A percentile compares a stretch with the other conserved stretches of the same genome.
phyloP scores from a whole-genome alignment of 2,888 invertebrate species.

The Tupiocoris notatus region DNA sequence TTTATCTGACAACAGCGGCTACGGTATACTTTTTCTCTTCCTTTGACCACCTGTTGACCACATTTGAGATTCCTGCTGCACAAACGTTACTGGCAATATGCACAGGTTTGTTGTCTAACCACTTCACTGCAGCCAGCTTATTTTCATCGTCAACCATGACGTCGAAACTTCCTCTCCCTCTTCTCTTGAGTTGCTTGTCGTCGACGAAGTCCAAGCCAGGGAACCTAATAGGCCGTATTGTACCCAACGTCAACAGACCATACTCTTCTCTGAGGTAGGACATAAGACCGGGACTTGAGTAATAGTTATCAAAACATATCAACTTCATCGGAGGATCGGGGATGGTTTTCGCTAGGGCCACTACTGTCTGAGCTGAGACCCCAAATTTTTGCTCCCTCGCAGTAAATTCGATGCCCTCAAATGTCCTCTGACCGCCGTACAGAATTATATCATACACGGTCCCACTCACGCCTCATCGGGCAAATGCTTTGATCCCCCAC shows the following conservation, averaged over 20 bases:
- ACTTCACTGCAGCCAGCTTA: conserved; percentile 1
- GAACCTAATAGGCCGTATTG: conserved; percentile 34
- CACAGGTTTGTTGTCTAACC: conserved; percentile 1
- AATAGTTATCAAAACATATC: conserved; percentile 10
- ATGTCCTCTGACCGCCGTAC: not conserved
- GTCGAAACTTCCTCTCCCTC: conserved; percentile 3
- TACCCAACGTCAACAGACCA: not conserved
- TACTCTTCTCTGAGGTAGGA: conserved; percentile 1
- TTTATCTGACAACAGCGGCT: no score
- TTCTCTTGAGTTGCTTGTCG: conserved; percentile 10
- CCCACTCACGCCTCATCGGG: not conserved
- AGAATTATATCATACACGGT: not conserved
- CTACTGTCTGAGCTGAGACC: not conserved
- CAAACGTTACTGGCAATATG: no score
- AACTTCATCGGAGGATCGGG: conserved; percentile 3
- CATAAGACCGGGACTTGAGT: not conserved
- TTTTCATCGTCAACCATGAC: conserved; percentile 1
- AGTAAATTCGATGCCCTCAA: not conserved
- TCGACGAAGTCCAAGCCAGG: conserved; percentile 27
- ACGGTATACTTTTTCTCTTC: no score
- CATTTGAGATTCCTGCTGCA: no score
- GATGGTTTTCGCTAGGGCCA: conserved; percentile 6
- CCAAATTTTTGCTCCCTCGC: conserved; percentile 7
- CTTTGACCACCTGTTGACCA: no score
- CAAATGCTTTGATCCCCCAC: conserved; percentile 10